Conservation (phyloP, 2,797 vertebrate genomes). For the Pampus argenteus region DNA sequence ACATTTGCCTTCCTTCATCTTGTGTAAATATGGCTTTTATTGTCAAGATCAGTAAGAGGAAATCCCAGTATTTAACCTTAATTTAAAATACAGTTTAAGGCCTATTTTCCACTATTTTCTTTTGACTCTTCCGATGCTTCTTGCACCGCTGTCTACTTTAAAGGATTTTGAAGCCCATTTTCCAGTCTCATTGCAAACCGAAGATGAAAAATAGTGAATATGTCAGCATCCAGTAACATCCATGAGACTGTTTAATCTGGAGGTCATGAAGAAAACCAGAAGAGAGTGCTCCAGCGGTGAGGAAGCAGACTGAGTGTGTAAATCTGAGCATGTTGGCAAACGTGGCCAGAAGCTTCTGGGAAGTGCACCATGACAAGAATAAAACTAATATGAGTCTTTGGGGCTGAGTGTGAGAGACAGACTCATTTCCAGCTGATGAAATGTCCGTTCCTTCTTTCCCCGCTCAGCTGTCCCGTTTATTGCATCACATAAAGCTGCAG, state of each 20-base stretch:
- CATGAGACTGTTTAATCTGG: slow-evolving; percentile 10
- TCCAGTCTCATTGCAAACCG: slow-evolving; percentile 2
- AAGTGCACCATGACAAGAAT: slow-evolving; percentile 37
- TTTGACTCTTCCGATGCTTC: neutral
- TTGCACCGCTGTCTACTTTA: neutral
- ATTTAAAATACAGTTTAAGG: neutral
- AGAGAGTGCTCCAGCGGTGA: neutral
- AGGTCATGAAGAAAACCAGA: slow-evolving; percentile 25
- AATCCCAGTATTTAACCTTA: neutral
- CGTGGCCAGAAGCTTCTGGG: slow-evolving; percentile 26
- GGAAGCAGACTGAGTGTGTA: slow-evolving; percentile 23
- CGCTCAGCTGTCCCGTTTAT: slow-evolving; percentile 57
- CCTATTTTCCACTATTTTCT: neutral
- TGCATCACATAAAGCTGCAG: slow-evolving; percentile 51
- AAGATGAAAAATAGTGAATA: neutral
- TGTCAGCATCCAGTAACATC: neutral
- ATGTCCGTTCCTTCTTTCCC: slow-evolving; percentile 31
- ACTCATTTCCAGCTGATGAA: slow-evolving; percentile 66
- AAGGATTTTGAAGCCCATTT: neutral
- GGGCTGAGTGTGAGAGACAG: slow-evolving; percentile 41
- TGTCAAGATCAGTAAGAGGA: neutral
- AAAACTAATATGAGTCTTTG: slow-evolving; percentile 53
- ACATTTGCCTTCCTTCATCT: too few species aligned
- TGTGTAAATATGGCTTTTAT: neutral
- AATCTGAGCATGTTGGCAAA: slow-evolving; percentile 23